phyloP scores from a whole-genome alignment of 1,140 invertebrate genomes.

The Mya arenaria region DNA sequence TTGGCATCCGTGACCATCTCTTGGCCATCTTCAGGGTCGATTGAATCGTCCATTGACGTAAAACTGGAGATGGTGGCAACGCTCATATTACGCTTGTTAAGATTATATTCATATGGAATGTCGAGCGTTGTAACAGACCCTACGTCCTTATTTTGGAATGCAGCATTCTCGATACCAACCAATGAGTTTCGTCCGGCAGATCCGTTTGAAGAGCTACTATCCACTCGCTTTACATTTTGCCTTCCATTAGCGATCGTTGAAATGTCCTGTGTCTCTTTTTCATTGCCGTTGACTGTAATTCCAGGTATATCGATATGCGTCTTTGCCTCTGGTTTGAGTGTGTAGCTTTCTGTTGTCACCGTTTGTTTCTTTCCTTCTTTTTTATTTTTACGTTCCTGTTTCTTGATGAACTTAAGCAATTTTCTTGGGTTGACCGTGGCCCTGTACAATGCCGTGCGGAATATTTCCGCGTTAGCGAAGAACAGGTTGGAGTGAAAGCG shows the following conservation, averaged over 20 bases:
- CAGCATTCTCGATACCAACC: slow-evolving; percentile 32
- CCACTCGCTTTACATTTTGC: slow-evolving; percentile 29
- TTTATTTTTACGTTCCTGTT: slow-evolving; percentile 65
- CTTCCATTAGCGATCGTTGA: slow-evolving; percentile 5
- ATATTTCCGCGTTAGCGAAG: slow-evolving; percentile 82
- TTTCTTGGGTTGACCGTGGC: slow-evolving; percentile 73
- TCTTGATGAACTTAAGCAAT: slow-evolving; percentile 73
- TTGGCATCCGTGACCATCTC: slow-evolving; percentile 71
- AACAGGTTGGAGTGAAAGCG: slow-evolving; percentile 82
- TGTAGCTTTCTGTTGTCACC: slow-evolving; percentile 13
- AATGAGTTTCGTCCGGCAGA: slow-evolving; percentile 39
- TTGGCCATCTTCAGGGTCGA: slow-evolving; percentile 74
- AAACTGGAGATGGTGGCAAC: slow-evolving; percentile 62
- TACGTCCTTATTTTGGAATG: slow-evolving; percentile 26
- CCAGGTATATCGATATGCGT: slow-evolving; percentile 33
- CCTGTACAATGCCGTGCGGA: slow-evolving; percentile 74
- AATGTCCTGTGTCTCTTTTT: slow-evolving; percentile 3
- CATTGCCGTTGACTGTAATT: slow-evolving; percentile 39
- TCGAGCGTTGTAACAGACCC: background rate
- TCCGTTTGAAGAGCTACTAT: slow-evolving; percentile 17
- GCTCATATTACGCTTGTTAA: slow-evolving; percentile 41
- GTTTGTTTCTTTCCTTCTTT: slow-evolving; percentile 50
- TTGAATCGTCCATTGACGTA: slow-evolving; percentile 67
- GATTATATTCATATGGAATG: slow-evolving; percentile 39
- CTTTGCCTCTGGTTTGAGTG: slow-evolving; percentile 25